These are phyloP conservation scores for Oreochromis tanganicae DNA, from an alignment of 2,113 vertebrate genomes.

Conservation along the genomic window DNA sequence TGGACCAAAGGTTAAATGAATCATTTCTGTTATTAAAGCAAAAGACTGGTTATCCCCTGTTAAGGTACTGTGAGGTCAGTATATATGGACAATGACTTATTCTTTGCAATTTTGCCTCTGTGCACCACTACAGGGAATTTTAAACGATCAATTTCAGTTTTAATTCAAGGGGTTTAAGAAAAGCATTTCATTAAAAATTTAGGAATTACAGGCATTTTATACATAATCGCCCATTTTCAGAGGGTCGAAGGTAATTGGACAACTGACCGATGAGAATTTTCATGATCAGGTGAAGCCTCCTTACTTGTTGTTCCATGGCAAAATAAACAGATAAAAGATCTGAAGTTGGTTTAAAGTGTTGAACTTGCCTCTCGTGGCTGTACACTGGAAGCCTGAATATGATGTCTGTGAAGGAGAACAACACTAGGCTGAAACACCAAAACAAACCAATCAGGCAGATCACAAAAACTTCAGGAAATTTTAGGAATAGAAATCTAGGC, in stretches of 20 bases:
- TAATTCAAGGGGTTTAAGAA: background rate
- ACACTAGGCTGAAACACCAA: background rate
- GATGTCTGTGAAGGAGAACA: background rate
- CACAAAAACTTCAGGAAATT: rapidly evolving
- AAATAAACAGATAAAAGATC: background rate
- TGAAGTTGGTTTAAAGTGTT: background rate
- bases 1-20: background rate
- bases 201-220: background rate
- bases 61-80: background rate
- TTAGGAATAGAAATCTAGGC: background rate
- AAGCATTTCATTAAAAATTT: background rate
- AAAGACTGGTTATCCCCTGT: background rate
- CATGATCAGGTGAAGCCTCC: rapidly evolving
- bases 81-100: background rate
- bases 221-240: background rate
- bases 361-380: rapidly evolving
- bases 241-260: background rate
- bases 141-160: background rate
- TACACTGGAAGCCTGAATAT: background rate
- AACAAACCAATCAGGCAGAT: rapidly evolving
- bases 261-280: background rate
- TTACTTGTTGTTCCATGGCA: background rate
- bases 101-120: background rate
- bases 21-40: background rate
- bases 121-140: background rate